Base-by-base conservation (phyloP, 2,113 vertebrate species). In the Cricetomys ansorgei region DNA sequence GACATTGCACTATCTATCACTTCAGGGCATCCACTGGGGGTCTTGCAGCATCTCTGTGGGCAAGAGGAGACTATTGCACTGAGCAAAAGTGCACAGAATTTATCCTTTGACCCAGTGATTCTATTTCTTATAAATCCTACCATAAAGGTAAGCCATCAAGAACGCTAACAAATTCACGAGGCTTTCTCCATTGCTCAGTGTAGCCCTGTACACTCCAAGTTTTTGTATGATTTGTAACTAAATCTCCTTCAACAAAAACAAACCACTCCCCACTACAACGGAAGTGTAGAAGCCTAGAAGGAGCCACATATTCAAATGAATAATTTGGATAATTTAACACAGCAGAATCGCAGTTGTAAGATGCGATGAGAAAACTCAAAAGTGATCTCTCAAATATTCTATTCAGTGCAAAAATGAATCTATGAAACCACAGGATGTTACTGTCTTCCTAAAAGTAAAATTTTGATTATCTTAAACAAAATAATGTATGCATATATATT, bases 211-310 rank as follows among this genome's bases (percentile, higher is more conserved):
- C 87, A 53, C 40, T 88, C 70, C 81, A 55, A 9, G 50, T 65
- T 91, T 72, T 79, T 50, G 55, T 90, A 1, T 94, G 65, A 94
- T 92, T 95, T 77, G 62, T 65, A 96, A 95, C 91, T 67, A 94
- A 88, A 75, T 27, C 59, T 25, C 89, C 57, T 79, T 3, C 70
- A 92, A 59, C 64, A 65, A 92, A 94, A 96, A 70, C 27, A 95
- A 73, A 86, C 45, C 48, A 67, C 70, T 88, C 70, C 62, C 50
- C n/a, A 81, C 43, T 77, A 84, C 29, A 90, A 72, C 15, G 3
- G 59, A 90, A 85, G 15, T 59, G 29, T 10, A 31, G 69, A 93
- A 89, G 67, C 45, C n/a, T 64, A 65, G 29, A 94, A 93, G 67
- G 67, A 93, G n/a, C n/a, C 29, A 84, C 15, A 43, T 7, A 59